Conservation (phyloP, 1,140 invertebrate species). For the Dreissena rostriformis region DNA sequence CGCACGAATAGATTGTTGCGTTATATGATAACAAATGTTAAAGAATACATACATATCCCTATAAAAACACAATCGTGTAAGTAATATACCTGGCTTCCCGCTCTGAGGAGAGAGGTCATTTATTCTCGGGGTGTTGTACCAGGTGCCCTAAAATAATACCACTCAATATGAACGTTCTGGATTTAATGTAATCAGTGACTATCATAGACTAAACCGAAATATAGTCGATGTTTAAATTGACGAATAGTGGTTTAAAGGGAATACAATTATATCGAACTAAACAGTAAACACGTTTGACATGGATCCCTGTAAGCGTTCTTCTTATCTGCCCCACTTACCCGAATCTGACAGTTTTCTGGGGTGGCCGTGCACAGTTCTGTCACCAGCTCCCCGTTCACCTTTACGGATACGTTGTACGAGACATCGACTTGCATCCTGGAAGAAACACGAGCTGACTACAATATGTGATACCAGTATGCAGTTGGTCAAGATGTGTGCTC, state of each 20-base stretch:
- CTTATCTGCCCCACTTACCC: neutral
- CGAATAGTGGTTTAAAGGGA: neutral
- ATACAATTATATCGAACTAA: neutral
- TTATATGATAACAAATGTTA: neutral
- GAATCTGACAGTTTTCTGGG: neutral
- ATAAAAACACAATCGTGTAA: neutral
- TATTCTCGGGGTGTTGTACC: neutral
- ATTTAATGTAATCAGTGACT: neutral
- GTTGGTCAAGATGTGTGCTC: too few species aligned
- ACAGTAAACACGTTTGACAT: neutral
- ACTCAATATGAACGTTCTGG: neutral
- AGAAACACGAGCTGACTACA: neutral
- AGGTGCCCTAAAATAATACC: neutral
- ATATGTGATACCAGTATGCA: too few species aligned
- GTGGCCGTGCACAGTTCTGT: neutral
- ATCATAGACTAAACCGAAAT: neutral
- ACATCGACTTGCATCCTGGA: neutral
- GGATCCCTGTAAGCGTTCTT: neutral
- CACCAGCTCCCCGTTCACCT: neutral
- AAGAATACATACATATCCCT: neutral
- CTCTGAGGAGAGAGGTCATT: neutral
- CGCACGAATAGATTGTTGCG: neutral
- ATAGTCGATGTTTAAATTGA: neutral
- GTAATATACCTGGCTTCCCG: neutral
- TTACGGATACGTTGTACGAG: neutral